phyloP scores from a whole-genome alignment of 2,113 vertebrate genomes.

The Cephalopterus ornatus region DNA sequence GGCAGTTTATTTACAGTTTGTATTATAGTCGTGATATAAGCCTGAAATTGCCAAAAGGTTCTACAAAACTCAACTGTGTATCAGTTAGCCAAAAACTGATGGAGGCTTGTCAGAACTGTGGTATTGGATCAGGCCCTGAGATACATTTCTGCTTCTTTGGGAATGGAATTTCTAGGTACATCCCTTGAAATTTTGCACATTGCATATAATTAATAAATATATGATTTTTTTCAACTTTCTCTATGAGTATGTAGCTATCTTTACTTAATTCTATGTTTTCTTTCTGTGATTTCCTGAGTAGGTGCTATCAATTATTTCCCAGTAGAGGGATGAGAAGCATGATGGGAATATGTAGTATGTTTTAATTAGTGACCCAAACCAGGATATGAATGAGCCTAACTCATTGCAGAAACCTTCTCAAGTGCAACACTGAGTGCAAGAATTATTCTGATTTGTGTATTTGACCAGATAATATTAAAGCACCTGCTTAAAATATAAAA shows the following conservation, averaged over 20 bases:
- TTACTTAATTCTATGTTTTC: background rate
- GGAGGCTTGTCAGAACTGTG: background rate
- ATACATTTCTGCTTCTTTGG: background rate
- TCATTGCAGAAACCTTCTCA: background rate
- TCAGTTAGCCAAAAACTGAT: background rate
- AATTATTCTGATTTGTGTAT: background rate
- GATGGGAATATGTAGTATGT: background rate
- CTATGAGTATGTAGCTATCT: background rate
- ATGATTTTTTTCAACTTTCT: background rate
- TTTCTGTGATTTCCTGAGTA: background rate
- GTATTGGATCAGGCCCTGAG: background rate
- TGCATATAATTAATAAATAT: background rate
- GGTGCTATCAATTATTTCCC: background rate
- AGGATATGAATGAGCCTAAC: background rate
- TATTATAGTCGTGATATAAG: background rate
- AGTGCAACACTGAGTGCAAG: background rate
- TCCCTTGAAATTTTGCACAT: background rate
- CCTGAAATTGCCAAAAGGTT: background rate
- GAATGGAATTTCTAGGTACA: background rate
- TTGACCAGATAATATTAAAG: background rate
- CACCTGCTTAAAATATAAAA: background rate
- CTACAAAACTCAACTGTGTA: background rate
- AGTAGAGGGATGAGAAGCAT: background rate
- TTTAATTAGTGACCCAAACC: background rate
- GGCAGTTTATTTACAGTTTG: background rate